Evolutionary conservation across 2,113 vertebrate species (phyloP), one percentile per base, ranked within the genome.

Genomic region (Sceloporus undulatus): DNA sequence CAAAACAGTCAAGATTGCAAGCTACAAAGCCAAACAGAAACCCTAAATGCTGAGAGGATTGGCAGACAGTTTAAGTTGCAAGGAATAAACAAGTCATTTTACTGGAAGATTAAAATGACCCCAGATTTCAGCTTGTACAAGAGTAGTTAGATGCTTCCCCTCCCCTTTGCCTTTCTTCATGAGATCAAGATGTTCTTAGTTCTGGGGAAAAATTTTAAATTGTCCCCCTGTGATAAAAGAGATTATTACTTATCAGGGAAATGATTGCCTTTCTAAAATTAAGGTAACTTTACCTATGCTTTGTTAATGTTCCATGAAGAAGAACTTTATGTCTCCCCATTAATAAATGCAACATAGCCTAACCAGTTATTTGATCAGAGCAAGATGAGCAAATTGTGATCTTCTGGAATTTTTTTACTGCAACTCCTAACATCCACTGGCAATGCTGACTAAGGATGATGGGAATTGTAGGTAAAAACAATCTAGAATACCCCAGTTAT

Each of bases 71-170:
- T 48, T 48, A 6, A 48, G 48, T 48, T 48, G 16, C 14, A 85
- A 3, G 18, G 16, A 89, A 48, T 78, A 92, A 93, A 85, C 10
- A 89, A 82, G 59, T n/a, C 48, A 73, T 82, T 92, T 19, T 14
- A 42, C 9, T 59, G 48, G 42, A 87, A 79, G 90, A 91, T 90
- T 90, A 93, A 79, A 29, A 85, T 75, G 86, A 91, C 76, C 83
- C 29, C 85, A 86, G 38, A 34, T 25, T 91, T 59, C 76, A 87
- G 18, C 75, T 79, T 88, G 84, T 82, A 62, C 52, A 52, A 84
- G n/a, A 87, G 27, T 84, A 87, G 54, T 85, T 84, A 84, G 85
- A 3, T n/a, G 6, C 14, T 78, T 25, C 52, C 48, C 40, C 29
- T 48, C 59, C 92, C 88, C 89, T 78, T 8, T 3, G 4, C 18